phyloP scores from a whole-genome alignment of 2,888 invertebrate genomes.

The Aspidiotus destructor region DNA sequence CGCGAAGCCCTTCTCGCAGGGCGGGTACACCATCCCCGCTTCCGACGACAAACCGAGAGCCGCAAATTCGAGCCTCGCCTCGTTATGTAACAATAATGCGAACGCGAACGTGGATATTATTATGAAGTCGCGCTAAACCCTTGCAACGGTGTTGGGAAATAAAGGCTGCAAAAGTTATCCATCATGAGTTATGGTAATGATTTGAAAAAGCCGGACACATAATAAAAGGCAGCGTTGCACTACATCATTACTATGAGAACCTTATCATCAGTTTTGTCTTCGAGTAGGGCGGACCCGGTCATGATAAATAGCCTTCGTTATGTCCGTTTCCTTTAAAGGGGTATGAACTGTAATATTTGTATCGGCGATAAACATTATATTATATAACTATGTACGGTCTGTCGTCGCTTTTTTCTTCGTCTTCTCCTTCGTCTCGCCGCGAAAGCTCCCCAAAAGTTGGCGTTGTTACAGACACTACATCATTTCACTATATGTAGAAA shows the following conservation, averaged over 20 bases:
- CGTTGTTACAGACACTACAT: no score
- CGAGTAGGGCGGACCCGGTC: constrained; percentile 27
- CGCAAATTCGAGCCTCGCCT: neutral
- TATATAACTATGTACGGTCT: no score
- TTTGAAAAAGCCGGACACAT: constrained; percentile 32
- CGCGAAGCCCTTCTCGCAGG: no score
- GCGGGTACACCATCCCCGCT: no score
- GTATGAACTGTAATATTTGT: constrained; percentile 20
- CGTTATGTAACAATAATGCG: constrained; percentile 30
- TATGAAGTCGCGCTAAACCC: constrained; percentile 10
- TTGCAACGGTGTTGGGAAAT: constrained; percentile 31
- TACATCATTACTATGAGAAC: constrained; percentile 32
- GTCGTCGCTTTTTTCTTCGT: no score
- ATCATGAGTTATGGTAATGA: constrained; percentile 33
- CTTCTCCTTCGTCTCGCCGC: no score
- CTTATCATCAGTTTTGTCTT: constrained; percentile 32
- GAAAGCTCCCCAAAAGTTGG: no score
- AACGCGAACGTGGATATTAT: neutral
- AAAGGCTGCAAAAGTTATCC: constrained; percentile 33
- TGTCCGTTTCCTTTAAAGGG: constrained; percentile 31
- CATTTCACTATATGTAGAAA: no score
- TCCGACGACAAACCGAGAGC: no score
- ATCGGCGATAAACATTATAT: no score
- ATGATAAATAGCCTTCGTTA: constrained; percentile 33
- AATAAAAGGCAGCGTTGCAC: constrained; percentile 28